These are phyloP conservation scores for Poliocrania exsul DNA, from an alignment of 2,797 vertebrate species.

Conservation along the genomic window DNA sequence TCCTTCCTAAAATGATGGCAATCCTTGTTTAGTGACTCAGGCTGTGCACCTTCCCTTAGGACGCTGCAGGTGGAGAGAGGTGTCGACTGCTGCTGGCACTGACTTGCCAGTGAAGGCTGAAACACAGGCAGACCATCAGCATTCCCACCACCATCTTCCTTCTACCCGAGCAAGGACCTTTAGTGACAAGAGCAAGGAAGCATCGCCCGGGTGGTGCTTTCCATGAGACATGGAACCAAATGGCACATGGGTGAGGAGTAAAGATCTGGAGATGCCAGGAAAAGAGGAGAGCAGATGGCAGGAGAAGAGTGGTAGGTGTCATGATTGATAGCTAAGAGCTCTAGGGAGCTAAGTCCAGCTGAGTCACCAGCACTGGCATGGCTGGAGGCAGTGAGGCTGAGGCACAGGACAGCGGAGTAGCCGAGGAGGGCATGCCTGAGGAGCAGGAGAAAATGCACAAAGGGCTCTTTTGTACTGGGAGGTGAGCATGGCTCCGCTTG, in stretches of 20 bases:
- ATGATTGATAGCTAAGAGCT: background rate
- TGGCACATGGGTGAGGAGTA: conserved; percentile 11
- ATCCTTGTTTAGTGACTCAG: background rate
- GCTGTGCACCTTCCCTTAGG: background rate
- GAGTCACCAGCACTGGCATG: background rate
- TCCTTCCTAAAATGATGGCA: background rate
- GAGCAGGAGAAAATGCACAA: conserved; percentile 22
- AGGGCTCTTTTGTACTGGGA: conserved; percentile 18
- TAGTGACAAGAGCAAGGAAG: accelerated
- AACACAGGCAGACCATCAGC: background rate
- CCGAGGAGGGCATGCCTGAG: background rate
- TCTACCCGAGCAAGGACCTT: background rate
- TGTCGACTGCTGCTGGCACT: background rate
- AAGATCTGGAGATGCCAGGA: background rate
- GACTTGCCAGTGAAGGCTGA: background rate
- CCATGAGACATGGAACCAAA: background rate
- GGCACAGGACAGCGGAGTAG: background rate
- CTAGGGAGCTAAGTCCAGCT: background rate
- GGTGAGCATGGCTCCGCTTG: background rate
- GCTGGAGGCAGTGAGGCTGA: background rate
- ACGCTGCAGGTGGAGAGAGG: background rate
- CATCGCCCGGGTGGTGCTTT: background rate
- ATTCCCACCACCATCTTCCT: background rate
- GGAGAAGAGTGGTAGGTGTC: background rate
- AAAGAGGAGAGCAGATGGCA: conserved; percentile 6